A percentile compares a stretch with the other conserved stretches of the same genome.
phyloP scores from a whole-genome alignment of 2,797 vertebrate species.

The Enteromius trimaculatus region DNA sequence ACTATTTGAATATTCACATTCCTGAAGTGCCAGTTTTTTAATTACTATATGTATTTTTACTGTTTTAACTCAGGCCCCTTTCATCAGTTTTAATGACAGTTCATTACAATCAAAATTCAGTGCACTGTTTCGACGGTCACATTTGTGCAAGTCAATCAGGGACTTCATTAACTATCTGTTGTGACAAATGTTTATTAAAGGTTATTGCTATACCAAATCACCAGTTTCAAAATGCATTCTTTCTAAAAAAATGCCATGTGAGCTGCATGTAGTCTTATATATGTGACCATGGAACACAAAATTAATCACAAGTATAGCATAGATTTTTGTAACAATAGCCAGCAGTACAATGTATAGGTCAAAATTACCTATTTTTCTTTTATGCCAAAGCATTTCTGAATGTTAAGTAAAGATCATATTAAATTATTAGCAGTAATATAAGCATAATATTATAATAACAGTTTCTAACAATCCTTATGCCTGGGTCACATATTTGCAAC shows the following conservation, averaged over 20 bases:
- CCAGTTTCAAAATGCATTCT: not conserved
- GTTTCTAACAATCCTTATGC: not conserved
- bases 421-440: too few relatives aligned
- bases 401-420: not conserved
- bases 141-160: conserved; percentile 19
- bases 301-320: not conserved
- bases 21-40: not conserved
- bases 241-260: not conserved
- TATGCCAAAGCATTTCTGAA: not conserved
- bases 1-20: conserved; percentile 6
- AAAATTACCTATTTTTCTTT: fast-evolving
- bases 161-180: not conserved
- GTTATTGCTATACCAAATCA: not conserved
- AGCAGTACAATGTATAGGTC: not conserved
- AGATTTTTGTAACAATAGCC: not conserved
- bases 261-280: not conserved
- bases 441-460: too few relatives aligned
- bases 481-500: not conserved
- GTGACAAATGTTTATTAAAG: not conserved
- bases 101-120: conserved; percentile 4
- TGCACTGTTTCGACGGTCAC: conserved; percentile 5
- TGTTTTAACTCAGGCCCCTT: conserved; percentile 5
- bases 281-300: not conserved
- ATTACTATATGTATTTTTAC: conserved; percentile 4
- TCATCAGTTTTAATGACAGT: conserved; percentile 2